A percentile compares a stretch with the other conserved stretches of the same genome.
Evolutionary conservation across 2,888 invertebrate species (phyloP).

Genomic region (Elegia similella): DNA sequence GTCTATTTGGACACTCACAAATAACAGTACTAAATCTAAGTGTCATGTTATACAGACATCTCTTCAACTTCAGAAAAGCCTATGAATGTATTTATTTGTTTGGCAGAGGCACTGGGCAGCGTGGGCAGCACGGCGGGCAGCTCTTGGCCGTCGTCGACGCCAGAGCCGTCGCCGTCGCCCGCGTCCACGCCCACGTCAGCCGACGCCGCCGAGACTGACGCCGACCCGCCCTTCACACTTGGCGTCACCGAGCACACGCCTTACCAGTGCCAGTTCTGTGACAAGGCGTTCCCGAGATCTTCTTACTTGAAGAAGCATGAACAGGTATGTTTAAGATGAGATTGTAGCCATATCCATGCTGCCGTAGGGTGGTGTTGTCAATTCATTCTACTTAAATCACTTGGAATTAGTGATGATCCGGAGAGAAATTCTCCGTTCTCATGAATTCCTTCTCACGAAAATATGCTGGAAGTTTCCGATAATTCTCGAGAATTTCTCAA

Average conservation of each 20-base stretch:
- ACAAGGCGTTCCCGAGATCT: constrained; percentile 93
- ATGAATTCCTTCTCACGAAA: too few relatives aligned
- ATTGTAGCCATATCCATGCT: too few relatives aligned
- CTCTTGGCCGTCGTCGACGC: constrained; percentile 86
- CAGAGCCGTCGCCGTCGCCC: constrained; percentile 82
- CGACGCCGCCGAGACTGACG: constrained; percentile 84
- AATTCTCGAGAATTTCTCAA: too few relatives aligned
- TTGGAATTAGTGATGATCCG: too few relatives aligned
- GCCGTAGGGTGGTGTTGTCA: too few relatives aligned
- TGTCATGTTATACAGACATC: too few relatives aligned
- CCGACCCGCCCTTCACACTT: constrained; percentile 84
- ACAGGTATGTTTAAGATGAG: constrained; percentile 80
- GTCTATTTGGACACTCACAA: too few relatives aligned
- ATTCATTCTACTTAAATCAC: too few relatives aligned
- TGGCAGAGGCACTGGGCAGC: constrained; percentile 84
- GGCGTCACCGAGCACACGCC: constrained; percentile 89
- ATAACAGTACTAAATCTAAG: too few relatives aligned
- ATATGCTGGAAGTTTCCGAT: too few relatives aligned
- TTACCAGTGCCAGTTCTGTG: constrained; percentile 95
- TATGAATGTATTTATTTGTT: constrained; percentile 11
- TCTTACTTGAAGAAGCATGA: constrained; percentile 95
- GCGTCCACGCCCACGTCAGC: constrained; percentile 85
- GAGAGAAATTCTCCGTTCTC: too few relatives aligned
- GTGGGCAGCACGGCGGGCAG: constrained; percentile 85
- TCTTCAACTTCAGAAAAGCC: too few relatives aligned